These are phyloP conservation scores for Chionis minor DNA, from an alignment of 2,113 vertebrate genomes.

Conservation along the genomic window DNA sequence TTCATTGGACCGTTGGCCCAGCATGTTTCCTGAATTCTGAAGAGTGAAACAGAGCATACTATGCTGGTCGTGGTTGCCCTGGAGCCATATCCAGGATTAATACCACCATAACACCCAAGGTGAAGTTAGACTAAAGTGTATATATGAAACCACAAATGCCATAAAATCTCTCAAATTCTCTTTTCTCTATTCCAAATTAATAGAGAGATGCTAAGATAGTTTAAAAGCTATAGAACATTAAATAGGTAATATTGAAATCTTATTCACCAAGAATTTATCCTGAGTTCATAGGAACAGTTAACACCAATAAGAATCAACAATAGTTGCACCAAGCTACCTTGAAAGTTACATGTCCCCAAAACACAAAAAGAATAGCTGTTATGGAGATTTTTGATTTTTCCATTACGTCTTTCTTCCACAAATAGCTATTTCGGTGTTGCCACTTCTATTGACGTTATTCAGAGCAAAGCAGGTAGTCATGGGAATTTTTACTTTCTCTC, in stretches of 20 bases:
- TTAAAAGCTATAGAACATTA: neutral
- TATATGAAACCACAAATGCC: neutral
- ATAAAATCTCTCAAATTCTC: neutral
- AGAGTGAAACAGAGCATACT: neutral
- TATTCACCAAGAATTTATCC: neutral
- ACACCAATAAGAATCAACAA: neutral
- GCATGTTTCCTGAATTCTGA: neutral
- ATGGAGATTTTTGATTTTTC: neutral
- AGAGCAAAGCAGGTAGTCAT: slow-evolving; percentile 42
- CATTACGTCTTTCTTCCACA: neutral
- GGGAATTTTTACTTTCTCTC: slow-evolving; percentile 36
- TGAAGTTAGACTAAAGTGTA: neutral
- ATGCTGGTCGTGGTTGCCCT: neutral
- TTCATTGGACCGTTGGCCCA: neutral
- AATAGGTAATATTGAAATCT: neutral
- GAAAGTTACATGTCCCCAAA: neutral
- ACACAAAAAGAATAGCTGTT: neutral
- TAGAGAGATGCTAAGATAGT: neutral
- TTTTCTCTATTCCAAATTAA: neutral
- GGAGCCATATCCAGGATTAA: neutral
- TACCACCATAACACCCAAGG: neutral
- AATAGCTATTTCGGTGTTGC: neutral
- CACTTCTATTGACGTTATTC: slow-evolving; percentile 9
- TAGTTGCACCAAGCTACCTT: neutral
- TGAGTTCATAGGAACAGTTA: neutral